Base-by-base conservation (phyloP, 2,113 vertebrate species). In the Desmodus rotundus region DNA sequence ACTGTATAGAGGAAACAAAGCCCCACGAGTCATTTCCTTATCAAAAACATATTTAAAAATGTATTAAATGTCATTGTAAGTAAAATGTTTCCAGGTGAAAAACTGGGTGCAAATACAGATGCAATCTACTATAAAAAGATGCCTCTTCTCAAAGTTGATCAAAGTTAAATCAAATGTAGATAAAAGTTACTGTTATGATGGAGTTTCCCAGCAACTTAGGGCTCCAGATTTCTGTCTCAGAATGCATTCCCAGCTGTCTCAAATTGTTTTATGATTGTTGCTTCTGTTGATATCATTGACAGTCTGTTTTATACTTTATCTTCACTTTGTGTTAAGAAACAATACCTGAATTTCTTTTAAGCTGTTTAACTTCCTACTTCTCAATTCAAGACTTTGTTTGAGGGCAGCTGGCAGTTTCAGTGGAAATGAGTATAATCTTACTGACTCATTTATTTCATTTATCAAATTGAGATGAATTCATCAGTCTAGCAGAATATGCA, bases 141-240 rank as follows among this genome's bases (percentile, higher is more conserved):
- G 26, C 10, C 31, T 91, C 28, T 54, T 83, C 24, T 87, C 67
- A 72, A 87, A 89, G 14, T 58, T 93, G 74, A 90, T 95, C 94
- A 97, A 92, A 72, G 26, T 88, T 95, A 95, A 96, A 96, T 93
- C 19, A 95, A 90, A 58, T 19, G 11, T 63, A 95, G 15, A 56
- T 91, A 33, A 87, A 58, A 95, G 33, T 86, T 31, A 84, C 4
- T 36, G 31, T 7, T 78, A 76, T 52, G 5, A 14, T 76, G 11
- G 31, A 96, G 76, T 94, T 43, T 76, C 81, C 47, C 94, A 94
- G 33, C 56, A 80, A 96, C 33, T 92, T 24, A 78, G 58, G 50
- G 43, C 45, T 96, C 65, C 58, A 1, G 22, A 93, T 87, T 88
- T 88, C 80, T 73, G 4, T 72, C 52, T 84, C 76, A 91, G 58